Conservation (phyloP, 1,140 invertebrate species). For the Saccostrea glomerata region DNA sequence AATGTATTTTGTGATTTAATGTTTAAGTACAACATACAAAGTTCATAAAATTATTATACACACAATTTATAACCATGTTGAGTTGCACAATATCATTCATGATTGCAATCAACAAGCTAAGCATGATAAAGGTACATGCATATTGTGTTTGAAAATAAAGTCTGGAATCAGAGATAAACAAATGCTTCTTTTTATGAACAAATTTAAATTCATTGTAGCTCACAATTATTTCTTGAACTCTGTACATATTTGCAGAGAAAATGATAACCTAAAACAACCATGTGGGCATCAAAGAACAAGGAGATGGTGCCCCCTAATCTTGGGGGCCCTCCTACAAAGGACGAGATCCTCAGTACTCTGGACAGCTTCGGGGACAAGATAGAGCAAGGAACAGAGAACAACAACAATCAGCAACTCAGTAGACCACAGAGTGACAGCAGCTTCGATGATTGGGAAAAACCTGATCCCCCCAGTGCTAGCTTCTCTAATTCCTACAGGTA, state of each 20-base stretch:
- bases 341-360: conserved; percentile 67
- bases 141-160: too few relatives aligned
- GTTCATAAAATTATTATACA: too few relatives aligned
- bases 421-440: conserved; percentile 45
- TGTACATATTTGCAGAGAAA: neutral
- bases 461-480: conserved; percentile 41
- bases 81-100: too few relatives aligned
- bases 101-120: too few relatives aligned
- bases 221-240: neutral
- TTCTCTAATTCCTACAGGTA: conserved; percentile 53
- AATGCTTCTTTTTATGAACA: too few relatives aligned
- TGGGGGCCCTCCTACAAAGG: conserved; percentile 58
- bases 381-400: neutral
- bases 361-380: conserved; percentile 64
- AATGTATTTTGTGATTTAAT: too few relatives aligned
- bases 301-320: neutral
- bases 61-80: too few relatives aligned
- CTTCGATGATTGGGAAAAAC: conserved; percentile 50
- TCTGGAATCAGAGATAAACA: too few relatives aligned
- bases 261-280: conserved; percentile 23
- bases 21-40: too few relatives aligned
- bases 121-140: too few relatives aligned
- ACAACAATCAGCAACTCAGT: conserved; percentile 20
- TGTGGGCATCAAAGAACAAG: neutral
- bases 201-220: too few relatives aligned